These are phyloP conservation scores for Pampus argenteus DNA, from an alignment of 2,797 vertebrate genomes.

Conservation along the genomic window DNA sequence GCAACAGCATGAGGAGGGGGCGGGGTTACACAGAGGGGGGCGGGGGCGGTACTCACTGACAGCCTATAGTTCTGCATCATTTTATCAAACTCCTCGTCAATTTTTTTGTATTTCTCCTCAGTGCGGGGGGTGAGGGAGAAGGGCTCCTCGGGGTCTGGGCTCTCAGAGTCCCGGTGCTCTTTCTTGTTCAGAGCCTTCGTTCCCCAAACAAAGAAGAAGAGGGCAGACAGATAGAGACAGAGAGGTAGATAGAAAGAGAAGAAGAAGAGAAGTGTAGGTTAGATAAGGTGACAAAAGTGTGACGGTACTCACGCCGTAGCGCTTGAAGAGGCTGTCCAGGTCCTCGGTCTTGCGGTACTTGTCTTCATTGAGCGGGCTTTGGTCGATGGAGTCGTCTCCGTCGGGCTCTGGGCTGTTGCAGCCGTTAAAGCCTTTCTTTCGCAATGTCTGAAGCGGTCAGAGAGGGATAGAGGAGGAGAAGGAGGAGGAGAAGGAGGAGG, in stretches of 20 bases:
- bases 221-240: constrained; percentile 58
- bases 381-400: constrained; percentile 97
- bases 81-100: constrained; percentile 99
- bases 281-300: constrained; percentile 72
- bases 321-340: constrained; percentile 97
- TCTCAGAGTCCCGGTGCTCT: constrained; percentile 98
- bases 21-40: constrained; percentile 63
- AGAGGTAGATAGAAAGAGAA: constrained; percentile 58
- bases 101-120: constrained; percentile 99
- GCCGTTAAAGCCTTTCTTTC: constrained; percentile 99
- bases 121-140: constrained; percentile 98
- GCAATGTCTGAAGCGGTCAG: constrained; percentile 91
- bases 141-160: constrained; percentile 95
- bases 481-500: constrained; percentile 62
- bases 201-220: constrained; percentile 67
- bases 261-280: constrained; percentile 75
- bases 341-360: constrained; percentile 96
- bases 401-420: constrained; percentile 99
- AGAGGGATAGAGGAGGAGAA: constrained; percentile 61
- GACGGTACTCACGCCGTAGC: constrained; percentile 95
- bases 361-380: constrained; percentile 96
- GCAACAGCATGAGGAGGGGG: constrained; percentile 64
- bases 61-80: constrained; percentile 99
- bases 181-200: constrained; percentile 99
- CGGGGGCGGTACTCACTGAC: constrained; percentile 93